Conservation (phyloP, 2,888 invertebrate species). For the Drosophila algonquin region DNA sequence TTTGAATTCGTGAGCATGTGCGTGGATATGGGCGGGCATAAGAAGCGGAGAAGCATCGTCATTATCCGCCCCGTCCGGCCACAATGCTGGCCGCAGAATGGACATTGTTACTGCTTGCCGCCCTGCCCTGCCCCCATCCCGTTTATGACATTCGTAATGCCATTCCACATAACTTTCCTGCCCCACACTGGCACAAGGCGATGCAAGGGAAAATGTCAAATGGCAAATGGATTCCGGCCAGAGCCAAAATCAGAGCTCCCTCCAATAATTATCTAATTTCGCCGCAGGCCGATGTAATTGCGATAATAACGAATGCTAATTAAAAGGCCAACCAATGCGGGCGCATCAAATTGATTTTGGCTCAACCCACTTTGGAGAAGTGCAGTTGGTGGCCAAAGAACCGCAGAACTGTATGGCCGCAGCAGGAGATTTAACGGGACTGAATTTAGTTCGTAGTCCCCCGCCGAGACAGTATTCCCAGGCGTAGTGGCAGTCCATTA, state of each 20-base stretch:
- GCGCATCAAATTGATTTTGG: constrained; percentile 39
- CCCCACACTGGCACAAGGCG: background rate
- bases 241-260: constrained; percentile 4
- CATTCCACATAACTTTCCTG: constrained; percentile 21
- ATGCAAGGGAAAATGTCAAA: constrained; percentile 10
- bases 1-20: constrained; percentile 44
- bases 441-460: background rate
- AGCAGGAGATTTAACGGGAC: background rate
- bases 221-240: constrained; percentile 23
- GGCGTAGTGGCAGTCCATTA: constrained; percentile 9
- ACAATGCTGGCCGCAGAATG: constrained; percentile 67
- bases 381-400: constrained; percentile 1
- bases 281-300: constrained; percentile 44
- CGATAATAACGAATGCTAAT: constrained; percentile 58
- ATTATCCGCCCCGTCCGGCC: constrained; percentile 18
- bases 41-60: background rate
- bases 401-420: background rate
- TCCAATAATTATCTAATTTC: constrained; percentile 48
- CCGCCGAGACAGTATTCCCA: background rate
- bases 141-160: constrained; percentile 51
- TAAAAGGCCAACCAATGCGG: constrained; percentile 62
- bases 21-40: background rate
- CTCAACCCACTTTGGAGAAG: constrained; percentile 2
- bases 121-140: background rate
- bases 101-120: constrained; percentile 56